Conservation (phyloP, 2,113 vertebrate species). For the Canis aureus region DNA sequence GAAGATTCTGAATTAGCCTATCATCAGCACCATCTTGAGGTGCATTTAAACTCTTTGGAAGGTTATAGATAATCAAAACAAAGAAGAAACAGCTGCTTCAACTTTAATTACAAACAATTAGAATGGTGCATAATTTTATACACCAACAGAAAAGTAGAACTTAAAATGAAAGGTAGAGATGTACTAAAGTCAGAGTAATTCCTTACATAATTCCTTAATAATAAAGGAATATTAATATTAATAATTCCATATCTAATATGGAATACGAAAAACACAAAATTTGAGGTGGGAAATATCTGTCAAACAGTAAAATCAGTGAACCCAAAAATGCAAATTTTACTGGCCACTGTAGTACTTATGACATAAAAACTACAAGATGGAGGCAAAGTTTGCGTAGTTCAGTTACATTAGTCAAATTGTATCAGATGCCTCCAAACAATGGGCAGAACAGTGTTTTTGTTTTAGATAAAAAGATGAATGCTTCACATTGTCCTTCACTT, state of each 20-base stretch:
- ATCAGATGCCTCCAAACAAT: background rate
- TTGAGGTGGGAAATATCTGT: background rate
- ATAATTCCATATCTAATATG: background rate
- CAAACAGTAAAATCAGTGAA: background rate
- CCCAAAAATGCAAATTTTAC: slow-evolving; percentile 33
- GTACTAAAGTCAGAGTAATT: slow-evolving; percentile 43
- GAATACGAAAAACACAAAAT: background rate
- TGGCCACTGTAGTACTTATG: background rate
- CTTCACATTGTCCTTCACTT: background rate
- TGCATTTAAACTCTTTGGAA: slow-evolving; percentile 48
- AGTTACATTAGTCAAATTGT: background rate
- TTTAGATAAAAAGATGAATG: slow-evolving; percentile 40
- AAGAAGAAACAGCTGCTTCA: background rate
- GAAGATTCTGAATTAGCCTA: slow-evolving; percentile 47
- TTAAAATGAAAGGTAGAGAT: slow-evolving; percentile 1
- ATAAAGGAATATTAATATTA: background rate
- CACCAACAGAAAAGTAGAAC: background rate
- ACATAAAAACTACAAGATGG: slow-evolving; percentile 25
- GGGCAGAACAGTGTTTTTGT: background rate
- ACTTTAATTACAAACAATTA: slow-evolving; percentile 40
- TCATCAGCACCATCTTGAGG: slow-evolving; percentile 29
- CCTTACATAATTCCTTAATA: background rate
- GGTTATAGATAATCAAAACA: slow-evolving; percentile 20
- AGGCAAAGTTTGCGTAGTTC: slow-evolving; percentile 10
- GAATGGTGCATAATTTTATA: background rate